These are phyloP conservation scores for Rallus crepitans DNA, from an alignment of 2,797 vertebrate species.

Conservation along the genomic window DNA sequence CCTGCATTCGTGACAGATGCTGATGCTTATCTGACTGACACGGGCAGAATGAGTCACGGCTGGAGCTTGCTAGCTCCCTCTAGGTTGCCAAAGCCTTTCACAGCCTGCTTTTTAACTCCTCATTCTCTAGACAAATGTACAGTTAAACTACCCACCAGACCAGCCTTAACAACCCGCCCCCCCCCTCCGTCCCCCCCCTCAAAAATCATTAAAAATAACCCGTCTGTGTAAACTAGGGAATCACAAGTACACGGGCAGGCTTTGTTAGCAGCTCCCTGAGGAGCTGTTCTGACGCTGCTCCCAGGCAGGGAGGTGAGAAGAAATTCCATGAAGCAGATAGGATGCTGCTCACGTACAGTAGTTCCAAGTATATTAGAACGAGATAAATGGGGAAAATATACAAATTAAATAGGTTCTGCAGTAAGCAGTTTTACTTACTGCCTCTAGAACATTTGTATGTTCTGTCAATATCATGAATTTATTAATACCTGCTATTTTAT, in stretches of 20 bases:
- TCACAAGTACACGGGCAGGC: background rate
- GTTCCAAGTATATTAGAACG: slow-evolving; percentile 28
- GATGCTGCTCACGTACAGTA: slow-evolving; percentile 40
- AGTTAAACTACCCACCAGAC: background rate
- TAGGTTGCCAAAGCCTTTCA: slow-evolving; percentile 74
- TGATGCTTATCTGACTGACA: slow-evolving; percentile 69
- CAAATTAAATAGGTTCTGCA: slow-evolving; percentile 13
- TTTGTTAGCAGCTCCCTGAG: background rate
- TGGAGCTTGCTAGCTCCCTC: slow-evolving; percentile 79
- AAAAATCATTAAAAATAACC: background rate
- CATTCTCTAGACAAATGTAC: background rate
- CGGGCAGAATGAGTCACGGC: slow-evolving; percentile 74
- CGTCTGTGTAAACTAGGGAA: background rate
- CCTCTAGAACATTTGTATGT: slow-evolving; percentile 19
- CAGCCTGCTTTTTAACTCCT: slow-evolving; percentile 70
- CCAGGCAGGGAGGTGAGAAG: slow-evolving; percentile 6
- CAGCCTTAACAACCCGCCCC: background rate
- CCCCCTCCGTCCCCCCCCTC: no score
- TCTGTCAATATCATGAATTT: background rate
- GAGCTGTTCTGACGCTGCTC: slow-evolving; percentile 1
- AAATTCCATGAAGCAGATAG: slow-evolving; percentile 31
- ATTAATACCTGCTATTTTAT: background rate
- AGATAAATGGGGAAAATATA: slow-evolving; percentile 25
- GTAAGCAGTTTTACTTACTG: slow-evolving; percentile 12
- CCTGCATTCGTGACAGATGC: slow-evolving; percentile 71